These are phyloP conservation scores for Tauraco erythrolophus DNA, from an alignment of 2,113 vertebrate genomes.

Conservation along the genomic window DNA sequence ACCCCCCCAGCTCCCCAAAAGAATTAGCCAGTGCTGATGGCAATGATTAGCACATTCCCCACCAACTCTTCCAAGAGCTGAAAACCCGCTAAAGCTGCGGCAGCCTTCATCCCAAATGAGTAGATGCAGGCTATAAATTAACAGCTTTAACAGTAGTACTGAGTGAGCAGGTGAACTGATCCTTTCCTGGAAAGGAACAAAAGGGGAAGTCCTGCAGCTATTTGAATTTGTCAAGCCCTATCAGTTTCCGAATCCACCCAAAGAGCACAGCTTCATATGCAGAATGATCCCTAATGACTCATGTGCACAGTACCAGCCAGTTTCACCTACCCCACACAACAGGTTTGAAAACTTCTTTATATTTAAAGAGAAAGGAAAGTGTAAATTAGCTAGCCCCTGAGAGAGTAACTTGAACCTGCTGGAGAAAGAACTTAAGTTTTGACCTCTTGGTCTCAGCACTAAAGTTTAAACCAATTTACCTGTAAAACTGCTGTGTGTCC, in stretches of 20 bases:
- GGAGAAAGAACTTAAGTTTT: neutral
- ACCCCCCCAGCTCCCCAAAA: neutral
- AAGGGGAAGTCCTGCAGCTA: conserved; percentile 36
- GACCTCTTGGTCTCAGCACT: neutral
- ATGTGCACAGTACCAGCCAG: neutral
- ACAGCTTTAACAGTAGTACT: too few species aligned
- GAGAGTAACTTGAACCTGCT: neutral
- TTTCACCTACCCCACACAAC: neutral
- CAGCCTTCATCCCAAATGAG: neutral
- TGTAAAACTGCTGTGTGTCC: neutral
- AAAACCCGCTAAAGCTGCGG: neutral
- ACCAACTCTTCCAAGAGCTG: neutral
- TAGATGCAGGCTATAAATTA: neutral
- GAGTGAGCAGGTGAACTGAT: neutral
- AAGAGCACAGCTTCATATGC: neutral
- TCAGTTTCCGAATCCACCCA: neutral
- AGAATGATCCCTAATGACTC: neutral
- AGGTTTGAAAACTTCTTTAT: neutral
- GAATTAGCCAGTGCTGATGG: neutral
- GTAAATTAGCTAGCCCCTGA: neutral
- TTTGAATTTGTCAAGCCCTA: neutral
- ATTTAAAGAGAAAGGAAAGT: neutral
- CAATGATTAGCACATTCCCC: neutral
- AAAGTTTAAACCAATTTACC: neutral
- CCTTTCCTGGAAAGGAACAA: conserved; percentile 1